A percentile compares a stretch with the other conserved stretches of the same genome.
phyloP scores from a whole-genome alignment of 2,113 vertebrate species.

The Mastomys natalensis region DNA sequence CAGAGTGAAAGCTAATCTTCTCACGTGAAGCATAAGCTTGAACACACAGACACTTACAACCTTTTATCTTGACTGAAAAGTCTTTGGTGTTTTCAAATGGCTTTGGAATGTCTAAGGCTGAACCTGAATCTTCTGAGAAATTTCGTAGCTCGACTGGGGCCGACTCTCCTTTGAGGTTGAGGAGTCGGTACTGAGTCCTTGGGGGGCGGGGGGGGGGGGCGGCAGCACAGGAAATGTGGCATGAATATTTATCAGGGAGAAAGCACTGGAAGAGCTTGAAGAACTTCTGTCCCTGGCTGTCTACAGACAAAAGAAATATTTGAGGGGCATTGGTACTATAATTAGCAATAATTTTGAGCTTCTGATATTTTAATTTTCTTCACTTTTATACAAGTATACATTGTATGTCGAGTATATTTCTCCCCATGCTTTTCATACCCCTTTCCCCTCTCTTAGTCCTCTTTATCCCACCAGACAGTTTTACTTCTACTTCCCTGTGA shows the following conservation, averaged over 20 bases:
- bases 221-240: neutral
- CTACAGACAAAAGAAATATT: conserved; percentile 75
- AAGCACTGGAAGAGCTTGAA: conserved; percentile 76
- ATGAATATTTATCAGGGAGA: conserved; percentile 80
- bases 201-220: neutral
- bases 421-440: too few species aligned
- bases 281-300: conserved; percentile 65
- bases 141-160: neutral
- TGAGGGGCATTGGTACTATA: conserved; percentile 66
- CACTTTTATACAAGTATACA: neutral
- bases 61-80: conserved; percentile 64
- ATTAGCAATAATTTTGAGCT: conserved; percentile 67
- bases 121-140: conserved; percentile 59
- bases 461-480: neutral
- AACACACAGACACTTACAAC: conserved; percentile 66
- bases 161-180: neutral
- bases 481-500: neutral
- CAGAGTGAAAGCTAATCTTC: conserved; percentile 65
- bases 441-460: neutral
- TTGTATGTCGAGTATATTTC: neutral
- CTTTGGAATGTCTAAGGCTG: conserved; percentile 59
- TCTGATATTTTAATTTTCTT: conserved; percentile 60
- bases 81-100: conserved; percentile 65
- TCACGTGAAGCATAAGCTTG: conserved; percentile 58
- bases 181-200: neutral